Percentiles rank a stretch among this genome's conserved stretches.
These are phyloP conservation scores for Drosophila arizonae DNA, from an alignment of 1,140 invertebrate species.

Conservation along the genomic window DNA sequence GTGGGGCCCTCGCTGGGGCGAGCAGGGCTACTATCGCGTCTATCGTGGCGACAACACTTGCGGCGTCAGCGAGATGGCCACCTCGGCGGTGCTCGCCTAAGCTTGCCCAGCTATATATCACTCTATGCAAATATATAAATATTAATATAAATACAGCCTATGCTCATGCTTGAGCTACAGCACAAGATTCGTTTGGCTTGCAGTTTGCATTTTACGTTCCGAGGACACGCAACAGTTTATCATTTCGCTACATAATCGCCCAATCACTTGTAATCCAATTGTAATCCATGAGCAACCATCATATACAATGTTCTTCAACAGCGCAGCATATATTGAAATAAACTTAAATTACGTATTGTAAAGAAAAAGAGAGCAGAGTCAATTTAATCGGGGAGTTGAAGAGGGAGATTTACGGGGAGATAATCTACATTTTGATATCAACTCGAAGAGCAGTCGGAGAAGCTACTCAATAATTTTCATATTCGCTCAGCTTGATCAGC, in stretches of 20 bases:
- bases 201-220: conserved; percentile 43
- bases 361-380: conserved; percentile 10
- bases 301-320: conserved; percentile 43
- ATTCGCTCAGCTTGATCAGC: conserved; percentile 75
- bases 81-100: conserved; percentile 88
- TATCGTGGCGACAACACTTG: conserved; percentile 97
- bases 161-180: conserved; percentile 52
- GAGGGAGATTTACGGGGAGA: too few relatives aligned
- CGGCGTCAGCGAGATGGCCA: conserved; percentile 95
- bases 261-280: conserved; percentile 50
- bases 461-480: conserved; percentile 54
- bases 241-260: conserved; percentile 25
- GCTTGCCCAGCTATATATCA: conserved; percentile 3
- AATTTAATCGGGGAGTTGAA: too few relatives aligned
- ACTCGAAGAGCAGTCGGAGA: too few relatives aligned
- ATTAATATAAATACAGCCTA: conserved; percentile 33
- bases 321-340: conserved; percentile 52
- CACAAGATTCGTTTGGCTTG: conserved; percentile 37
- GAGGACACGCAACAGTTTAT: conserved; percentile 8
- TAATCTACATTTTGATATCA: too few relatives aligned
- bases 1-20: conserved; percentile 92
- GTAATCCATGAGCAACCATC: conserved; percentile 64
- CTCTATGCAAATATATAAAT: conserved; percentile 22
- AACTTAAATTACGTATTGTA: conserved; percentile 61
- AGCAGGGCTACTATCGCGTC: conserved; percentile 96